Evolutionary conservation across 2,888 invertebrate genomes (phyloP), one percentile per base, ranked within the genome.

Genomic region (Tiliacea citrago): DNA sequence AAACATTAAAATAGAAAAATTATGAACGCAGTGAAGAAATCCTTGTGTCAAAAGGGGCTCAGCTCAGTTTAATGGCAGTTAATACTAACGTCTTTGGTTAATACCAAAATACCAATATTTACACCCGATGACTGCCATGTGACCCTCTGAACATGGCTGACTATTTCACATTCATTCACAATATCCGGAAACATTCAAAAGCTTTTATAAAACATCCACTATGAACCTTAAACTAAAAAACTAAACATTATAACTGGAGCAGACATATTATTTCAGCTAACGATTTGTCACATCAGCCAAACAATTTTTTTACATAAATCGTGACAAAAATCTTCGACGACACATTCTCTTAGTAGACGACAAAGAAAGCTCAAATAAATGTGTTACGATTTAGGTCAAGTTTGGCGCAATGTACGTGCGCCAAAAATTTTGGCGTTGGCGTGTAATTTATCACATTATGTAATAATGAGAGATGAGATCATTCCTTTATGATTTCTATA

Each of bases 351-450:
- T 35, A 7, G 0, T 8, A 8, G 8, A 12, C 16, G 57, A 61
- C 21, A 70, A 72, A 73, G 79, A 81, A 78, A 83, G 79, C 45
- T 65, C 29, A 21, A 21, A 24, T 57, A 47, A 61, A 58, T 51
- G 9, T 4, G 12, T 6, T 21, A 57, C 35, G n/a, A 83, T 79
- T 55, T 58, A 49, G 82, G 82, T 82, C 84, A 82, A 82, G 84
- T 72, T 63, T 69, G 58, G 12, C 68, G 70, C 58, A 66, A 0
- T 18, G 29, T 35, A 49, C 24, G 49, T 13, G 6, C 29, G 82
- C 84, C 82, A 82, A 82, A 82, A 67, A 58, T 71, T 2, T 79
- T 39, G 47, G 66, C 81, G 82, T 84, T 69, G 81, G 82, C 68
- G 75, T 68, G 0, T 67, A 57, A 80, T 82, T 75, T 82, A 82